Evolutionary conservation across 1,140 invertebrate genomes (phyloP).

Genomic region (Olivierus martensii): DNA sequence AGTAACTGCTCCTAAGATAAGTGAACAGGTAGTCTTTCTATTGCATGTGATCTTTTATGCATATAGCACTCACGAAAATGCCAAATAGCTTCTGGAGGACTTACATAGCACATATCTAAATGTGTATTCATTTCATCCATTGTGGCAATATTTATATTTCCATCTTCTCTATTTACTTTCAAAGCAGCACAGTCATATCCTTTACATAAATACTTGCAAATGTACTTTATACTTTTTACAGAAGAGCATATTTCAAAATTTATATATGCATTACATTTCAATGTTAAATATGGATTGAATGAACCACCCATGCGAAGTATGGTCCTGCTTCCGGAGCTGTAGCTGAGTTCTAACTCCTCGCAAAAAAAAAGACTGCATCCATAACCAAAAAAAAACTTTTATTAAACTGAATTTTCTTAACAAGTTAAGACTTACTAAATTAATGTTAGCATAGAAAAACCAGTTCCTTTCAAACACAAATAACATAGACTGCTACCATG

Average conservation of each 20-base stretch:
- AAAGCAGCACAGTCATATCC: constrained; percentile 22
- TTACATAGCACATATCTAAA: constrained; percentile 18
- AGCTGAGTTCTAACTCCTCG: too few relatives aligned
- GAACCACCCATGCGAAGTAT: constrained; percentile 24
- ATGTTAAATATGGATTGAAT: constrained; percentile 23
- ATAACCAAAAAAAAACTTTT: too few relatives aligned
- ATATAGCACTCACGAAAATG: constrained; percentile 21
- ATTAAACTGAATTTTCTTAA: too few relatives aligned
- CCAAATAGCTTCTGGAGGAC: constrained; percentile 21
- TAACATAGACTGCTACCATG: too few relatives aligned
- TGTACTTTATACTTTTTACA: constrained; percentile 24
- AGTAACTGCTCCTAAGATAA: constrained; percentile 30
- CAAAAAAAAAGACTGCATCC: too few relatives aligned
- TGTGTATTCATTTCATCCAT: constrained; percentile 18
- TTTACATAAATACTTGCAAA: constrained; percentile 28
- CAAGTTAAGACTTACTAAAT: too few relatives aligned
- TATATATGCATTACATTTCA: constrained; percentile 25
- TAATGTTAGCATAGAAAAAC: too few relatives aligned
- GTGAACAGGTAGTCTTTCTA: too few relatives aligned
- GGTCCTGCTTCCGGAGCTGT: too few relatives aligned
- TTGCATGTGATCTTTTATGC: constrained; percentile 30
- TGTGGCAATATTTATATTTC: constrained; percentile 21
- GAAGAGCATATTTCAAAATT: constrained; percentile 26
- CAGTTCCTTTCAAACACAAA: too few relatives aligned
- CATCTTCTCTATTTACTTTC: neutral